phyloP scores from a whole-genome alignment of 2,113 vertebrate genomes.

The Phyllostomus hastatus region DNA sequence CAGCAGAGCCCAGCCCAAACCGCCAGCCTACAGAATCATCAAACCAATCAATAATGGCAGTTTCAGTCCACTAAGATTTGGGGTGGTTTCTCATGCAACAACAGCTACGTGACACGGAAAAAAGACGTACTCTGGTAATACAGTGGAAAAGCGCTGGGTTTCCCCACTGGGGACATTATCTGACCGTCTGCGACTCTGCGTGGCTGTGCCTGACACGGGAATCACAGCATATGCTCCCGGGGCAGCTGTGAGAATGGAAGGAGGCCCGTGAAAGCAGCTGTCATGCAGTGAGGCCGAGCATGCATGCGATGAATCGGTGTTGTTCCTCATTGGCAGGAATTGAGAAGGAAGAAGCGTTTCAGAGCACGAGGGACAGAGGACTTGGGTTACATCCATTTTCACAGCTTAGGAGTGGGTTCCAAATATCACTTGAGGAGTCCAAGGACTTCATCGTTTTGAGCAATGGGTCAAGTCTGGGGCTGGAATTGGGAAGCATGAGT shows the following conservation, averaged over 20 bases:
- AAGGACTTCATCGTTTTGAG: neutral
- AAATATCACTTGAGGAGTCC: neutral
- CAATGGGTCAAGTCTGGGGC: neutral
- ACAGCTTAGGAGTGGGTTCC: neutral
- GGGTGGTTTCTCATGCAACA: neutral
- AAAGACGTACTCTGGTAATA: neutral
- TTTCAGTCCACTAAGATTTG: neutral
- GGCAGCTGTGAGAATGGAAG: neutral
- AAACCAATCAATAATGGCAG: neutral
- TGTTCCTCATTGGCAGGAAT: neutral
- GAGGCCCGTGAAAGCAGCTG: neutral
- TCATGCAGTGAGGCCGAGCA: neutral
- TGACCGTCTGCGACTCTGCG: neutral
- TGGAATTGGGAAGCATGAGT: neutral
- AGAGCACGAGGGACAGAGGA: neutral
- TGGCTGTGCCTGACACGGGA: neutral
- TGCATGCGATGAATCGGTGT: neutral
- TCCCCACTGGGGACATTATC: neutral
- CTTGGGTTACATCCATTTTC: neutral
- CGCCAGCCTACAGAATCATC: neutral
- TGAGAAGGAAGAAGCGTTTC: neutral
- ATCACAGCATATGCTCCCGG: constrained; percentile 59
- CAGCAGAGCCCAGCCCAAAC: neutral
- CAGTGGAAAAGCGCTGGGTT: neutral
- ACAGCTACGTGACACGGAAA: neutral